Conservation (phyloP, 2,113 vertebrate genomes). For the Daphoenositta chrysoptera region DNA sequence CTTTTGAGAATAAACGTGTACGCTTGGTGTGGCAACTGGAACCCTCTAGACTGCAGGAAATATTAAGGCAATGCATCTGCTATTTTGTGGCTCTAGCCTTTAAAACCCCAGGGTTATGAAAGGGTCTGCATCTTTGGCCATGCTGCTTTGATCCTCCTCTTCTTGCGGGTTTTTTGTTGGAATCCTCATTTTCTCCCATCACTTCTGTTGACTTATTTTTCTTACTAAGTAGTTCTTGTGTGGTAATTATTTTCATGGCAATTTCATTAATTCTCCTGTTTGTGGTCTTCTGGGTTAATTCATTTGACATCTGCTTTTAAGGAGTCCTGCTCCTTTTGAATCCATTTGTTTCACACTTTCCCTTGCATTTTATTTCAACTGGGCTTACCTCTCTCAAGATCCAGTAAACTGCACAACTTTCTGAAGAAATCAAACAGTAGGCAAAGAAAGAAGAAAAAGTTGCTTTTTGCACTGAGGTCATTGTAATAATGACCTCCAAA, state of each 20-base stretch:
- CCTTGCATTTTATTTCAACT: not conserved
- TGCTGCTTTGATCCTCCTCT: not conserved
- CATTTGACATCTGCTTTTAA: not conserved
- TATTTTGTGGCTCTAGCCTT: not conserved
- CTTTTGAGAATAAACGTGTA: not conserved
- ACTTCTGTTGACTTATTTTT: not conserved
- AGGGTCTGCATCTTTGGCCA: not conserved
- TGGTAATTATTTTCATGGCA: not conserved
- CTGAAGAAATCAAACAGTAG: not conserved
- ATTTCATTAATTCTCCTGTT: not conserved
- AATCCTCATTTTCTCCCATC: not conserved
- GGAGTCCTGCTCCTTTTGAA: not conserved
- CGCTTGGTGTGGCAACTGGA: slow-evolving; percentile 50
- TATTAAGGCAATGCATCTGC: not conserved
- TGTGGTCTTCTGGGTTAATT: not conserved
- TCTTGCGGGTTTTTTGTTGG: not conserved
- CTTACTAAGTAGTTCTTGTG: not conserved
- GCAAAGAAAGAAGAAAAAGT: not conserved
- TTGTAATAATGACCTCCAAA: not conserved
- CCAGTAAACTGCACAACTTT: not conserved
- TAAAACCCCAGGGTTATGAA: not conserved
- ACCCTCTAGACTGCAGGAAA: slow-evolving; percentile 27
- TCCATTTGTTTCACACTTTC: not conserved
- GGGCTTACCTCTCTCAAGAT: not conserved
- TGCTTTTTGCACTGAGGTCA: not conserved